Evolutionary conservation across 2,797 vertebrate species (phyloP).

Genomic region (Mormyrus hasselquistii): DNA sequence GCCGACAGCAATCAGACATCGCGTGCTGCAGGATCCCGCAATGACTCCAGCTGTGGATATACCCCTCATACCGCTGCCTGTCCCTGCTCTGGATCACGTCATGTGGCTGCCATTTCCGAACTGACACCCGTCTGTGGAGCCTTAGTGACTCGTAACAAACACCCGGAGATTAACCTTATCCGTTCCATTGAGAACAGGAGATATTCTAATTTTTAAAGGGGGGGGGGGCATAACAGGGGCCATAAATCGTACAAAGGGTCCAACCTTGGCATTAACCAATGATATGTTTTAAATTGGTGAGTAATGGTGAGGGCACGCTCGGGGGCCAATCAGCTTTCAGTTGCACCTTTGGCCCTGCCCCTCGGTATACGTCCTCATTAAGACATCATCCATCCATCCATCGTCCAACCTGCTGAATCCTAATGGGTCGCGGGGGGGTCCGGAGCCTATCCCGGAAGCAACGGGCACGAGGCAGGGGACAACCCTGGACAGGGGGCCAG

Average conservation of each 20-base stretch:
- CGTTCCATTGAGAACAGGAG: neutral
- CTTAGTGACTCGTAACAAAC: neutral
- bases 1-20: conserved; percentile 33
- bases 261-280: neutral
- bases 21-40: conserved; percentile 9
- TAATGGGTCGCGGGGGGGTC: too few relatives aligned
- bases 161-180: neutral
- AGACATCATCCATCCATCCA: neutral
- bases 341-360: neutral
- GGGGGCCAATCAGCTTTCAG: neutral
- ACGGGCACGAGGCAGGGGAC: too few relatives aligned
- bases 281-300: neutral
- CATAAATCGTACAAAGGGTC: neutral
- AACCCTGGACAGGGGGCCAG: too few relatives aligned
- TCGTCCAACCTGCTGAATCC: too few relatives aligned
- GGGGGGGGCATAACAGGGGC: neutral
- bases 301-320: neutral
- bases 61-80: conserved; percentile 5
- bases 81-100: neutral
- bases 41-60: conserved; percentile 24
- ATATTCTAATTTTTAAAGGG: neutral
- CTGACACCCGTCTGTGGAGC: neutral
- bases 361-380: neutral
- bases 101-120: neutral
- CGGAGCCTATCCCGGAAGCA: too few relatives aligned